Evolutionary conservation across 2,888 invertebrate genomes (phyloP).

Genomic region (Yponomeuta sedellus): DNA sequence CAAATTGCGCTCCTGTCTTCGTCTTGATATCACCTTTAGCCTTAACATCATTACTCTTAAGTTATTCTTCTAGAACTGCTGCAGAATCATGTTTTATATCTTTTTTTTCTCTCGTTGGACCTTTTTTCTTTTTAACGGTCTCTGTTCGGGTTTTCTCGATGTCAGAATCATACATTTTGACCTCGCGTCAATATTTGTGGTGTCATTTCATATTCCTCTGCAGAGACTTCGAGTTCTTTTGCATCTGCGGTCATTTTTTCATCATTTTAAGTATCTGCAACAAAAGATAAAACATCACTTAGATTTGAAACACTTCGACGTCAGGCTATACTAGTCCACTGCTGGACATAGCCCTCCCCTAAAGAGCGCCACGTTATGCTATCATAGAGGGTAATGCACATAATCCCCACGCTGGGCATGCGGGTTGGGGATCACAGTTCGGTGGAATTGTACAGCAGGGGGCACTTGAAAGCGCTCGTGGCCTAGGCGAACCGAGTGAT

Average conservation of each 20-base stretch:
- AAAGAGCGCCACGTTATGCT: too few species aligned
- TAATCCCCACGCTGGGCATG: too few species aligned
- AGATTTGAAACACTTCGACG: not conserved
- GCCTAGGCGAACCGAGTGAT: too few species aligned
- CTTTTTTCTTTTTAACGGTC: conserved; percentile 18
- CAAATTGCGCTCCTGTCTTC: not conserved
- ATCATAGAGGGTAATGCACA: too few species aligned
- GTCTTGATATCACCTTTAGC: not conserved
- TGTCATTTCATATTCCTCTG: not conserved
- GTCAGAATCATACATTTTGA: not conserved
- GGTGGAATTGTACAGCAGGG: too few species aligned
- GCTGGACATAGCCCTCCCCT: too few species aligned
- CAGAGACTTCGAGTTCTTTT: not conserved
- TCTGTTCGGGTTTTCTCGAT: conserved; percentile 9
- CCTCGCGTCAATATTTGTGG: not conserved
- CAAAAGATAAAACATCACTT: not conserved
- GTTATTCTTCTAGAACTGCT: not conserved
- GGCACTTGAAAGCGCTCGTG: too few species aligned
- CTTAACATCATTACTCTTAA: not conserved
- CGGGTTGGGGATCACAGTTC: too few species aligned
- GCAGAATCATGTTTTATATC: conserved; percentile 10
- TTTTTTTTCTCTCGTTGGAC: not conserved
- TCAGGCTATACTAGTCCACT: too few species aligned
- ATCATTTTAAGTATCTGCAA: not conserved
- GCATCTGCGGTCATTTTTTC: not conserved